Evolutionary conservation across 2,797 vertebrate species (phyloP), one percentile per base, ranked within the genome.

Genomic region (Rhinoraja longicauda): DNA sequence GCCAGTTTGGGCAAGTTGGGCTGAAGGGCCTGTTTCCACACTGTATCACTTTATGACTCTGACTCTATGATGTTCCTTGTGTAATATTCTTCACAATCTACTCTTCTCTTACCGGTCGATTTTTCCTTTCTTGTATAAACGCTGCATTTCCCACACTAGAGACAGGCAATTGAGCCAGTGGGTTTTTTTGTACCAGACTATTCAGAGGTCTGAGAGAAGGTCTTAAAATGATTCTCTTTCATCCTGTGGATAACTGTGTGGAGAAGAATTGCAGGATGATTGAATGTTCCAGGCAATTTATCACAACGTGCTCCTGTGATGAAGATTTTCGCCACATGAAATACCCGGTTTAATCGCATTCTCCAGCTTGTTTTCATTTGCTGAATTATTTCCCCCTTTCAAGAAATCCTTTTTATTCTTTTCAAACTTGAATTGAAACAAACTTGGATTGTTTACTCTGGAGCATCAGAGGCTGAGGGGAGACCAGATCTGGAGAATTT

Each of bases 201-300:
- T 21, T 88, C 59, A 67, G 59, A 19, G n/a, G 17, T 6, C 62
- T 36, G 2, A 21, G 84, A 88, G 7, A 84, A 10, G 59, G 36
- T 19, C 32, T 32, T 67, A 1, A 67, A 57, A 29, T 26, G 53
- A 59, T 82, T 57, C 26, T 81, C 53, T 82, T 82, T 57, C 24
- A 64, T 62, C n/a, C n/a, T 36, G 59, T 88, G n/a, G 17, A 15
- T 8, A 64, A 88, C 36, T 64, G 5, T 67, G 62, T 36, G 19
- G n/a, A 88, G 59, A 62, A 67, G 84, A 88, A 88, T 32, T 21
- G 84, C n/a, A 88, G 62, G 8, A 67, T 67, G n/a, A 88, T 88
- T 21, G n/a, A 88, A 36, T 88, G 62, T 9, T 67, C 17, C 84
- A 67, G 59, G 59, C 84, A 67, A 88, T 67, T 88, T 88, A 88